Base-by-base conservation (phyloP, 2,113 vertebrate genomes). In the Syngnathus scovelli region DNA sequence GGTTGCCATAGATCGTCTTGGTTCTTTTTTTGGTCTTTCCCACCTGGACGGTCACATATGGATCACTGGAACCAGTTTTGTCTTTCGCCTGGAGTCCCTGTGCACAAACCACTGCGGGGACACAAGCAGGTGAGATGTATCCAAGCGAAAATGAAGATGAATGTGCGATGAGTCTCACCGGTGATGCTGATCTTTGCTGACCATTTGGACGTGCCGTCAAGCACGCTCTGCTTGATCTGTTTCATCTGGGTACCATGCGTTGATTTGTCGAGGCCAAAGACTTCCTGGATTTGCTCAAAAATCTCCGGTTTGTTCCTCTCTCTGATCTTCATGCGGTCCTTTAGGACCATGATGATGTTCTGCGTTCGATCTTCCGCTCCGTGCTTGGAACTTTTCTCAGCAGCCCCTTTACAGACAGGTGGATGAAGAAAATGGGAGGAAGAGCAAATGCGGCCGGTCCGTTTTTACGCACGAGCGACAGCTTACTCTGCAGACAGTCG, bases 291-390 rank as follows among this genome's bases (percentile, higher is more conserved):
- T 65, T 94, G 93, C 88, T 98, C 95, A 61, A 99, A 99, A 82
- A 98, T 98, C 89, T 99, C 97, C 0, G 96, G 97, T 64, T 98
- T 98, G 90, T 99, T 99, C 73, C 96, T 90, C 81, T 99, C 97
- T 4, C 97, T 90, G 88, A 99, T 98, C 91, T 99, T 99, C 97
- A 99, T 99, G 75, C 97, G 94, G 82, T 99, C 97, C 81, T 99
- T 98, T 61, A 98, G 91, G 77, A 97, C 97, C 96, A 98, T 97
- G 85, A 99, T 99, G 84, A 99, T 99, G 71, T 96, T 98, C 89
- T 97, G 96, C 0, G 97, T 99, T 16, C 96, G 88, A 85, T 98
- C 97, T 83, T 99, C 97, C 0, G 96, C 96, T 0, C 96, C 97
- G 0, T 99, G 96, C 78, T 99, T 99, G 37, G 97, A 98, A 83